A percentile compares a stretch with the other conserved stretches of the same genome.
Conservation (phyloP, 2,888 invertebrate species). For the Sminthurinus aureus region DNA sequence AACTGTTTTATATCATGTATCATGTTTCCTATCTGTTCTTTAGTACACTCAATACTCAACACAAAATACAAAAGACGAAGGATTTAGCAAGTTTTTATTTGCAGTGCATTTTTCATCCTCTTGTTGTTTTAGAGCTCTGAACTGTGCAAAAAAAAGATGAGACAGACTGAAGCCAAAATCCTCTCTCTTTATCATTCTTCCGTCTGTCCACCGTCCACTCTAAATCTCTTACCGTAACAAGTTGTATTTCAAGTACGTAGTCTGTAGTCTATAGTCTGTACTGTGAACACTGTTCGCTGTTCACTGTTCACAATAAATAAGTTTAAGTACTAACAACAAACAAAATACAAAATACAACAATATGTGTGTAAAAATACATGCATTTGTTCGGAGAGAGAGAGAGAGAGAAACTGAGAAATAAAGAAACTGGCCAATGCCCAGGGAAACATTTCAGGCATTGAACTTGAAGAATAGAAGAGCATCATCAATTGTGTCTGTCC, state of each 20-base stretch:
- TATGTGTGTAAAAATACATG: no score
- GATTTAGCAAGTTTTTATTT: no score
- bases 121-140: not conserved
- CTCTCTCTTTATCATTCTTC: not conserved
- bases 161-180: not conserved
- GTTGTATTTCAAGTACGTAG: no score
- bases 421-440: not conserved
- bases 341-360: no score
- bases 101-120: no score
- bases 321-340: no score
- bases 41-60: no score
- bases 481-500: not conserved
- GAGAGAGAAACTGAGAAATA: no score
- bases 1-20: no score
- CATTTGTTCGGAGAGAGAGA: no score
- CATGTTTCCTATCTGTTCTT: no score
- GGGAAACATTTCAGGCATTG: not conserved
- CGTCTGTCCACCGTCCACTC: not conserved
- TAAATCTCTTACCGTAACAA: not conserved
- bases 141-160: not conserved
- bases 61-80: no score
- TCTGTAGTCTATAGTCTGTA: not conserved
- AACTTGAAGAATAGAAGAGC: not conserved
- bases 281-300: not conserved
- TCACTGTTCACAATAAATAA: not conserved